Base-by-base conservation (phyloP, 2,888 invertebrate species). In the Brenthis hecate region DNA sequence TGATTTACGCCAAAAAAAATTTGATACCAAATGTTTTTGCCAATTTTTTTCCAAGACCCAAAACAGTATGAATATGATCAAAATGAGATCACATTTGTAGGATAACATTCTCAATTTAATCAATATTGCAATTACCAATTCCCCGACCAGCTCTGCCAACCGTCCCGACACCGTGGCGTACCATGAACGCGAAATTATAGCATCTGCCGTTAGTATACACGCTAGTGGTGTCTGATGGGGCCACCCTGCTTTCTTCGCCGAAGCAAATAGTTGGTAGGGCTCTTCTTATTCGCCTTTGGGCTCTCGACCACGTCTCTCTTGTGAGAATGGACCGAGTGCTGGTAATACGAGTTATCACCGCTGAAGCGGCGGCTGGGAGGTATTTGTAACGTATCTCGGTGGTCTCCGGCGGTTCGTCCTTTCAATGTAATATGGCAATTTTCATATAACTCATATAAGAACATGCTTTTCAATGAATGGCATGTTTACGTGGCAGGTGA, bases 121-220 rank as follows among this genome's bases (percentile, higher is more conserved):
- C 36, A 13, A 23, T 19, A 57, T 65, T 65, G 65, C 56, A 54
- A 50, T 53, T 47, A 66, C 68, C 62, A 65, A 54, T 61, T 54
- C 54, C 23, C 62, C 51, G 61, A 32, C 55, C 72, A 71, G 72
- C 73, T 75, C 76, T 74, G 75, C 70, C 65, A 75, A 76, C 72
- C 75, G 75, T 72, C 74, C 74, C 71, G 74, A 80, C 80, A 79
- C 80, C 81, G 80, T 78, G 76, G 77, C 88, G 83, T 91, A 92
- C 91, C 91, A 85, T 85, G 75, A 85, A 77, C 70, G 89, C 86
- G 82, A 88, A 85, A 82, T 84, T 85, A 82, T 89, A 90, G 81
- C 87, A 88, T 72, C 85, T 83, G 74, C 85, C 81, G 67, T 87
- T 85, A 77, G 81, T 83, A 74, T 77, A 81, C 76, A 82, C 77